Base-by-base conservation (phyloP, 1,140 invertebrate genomes). In the Temnothorax nylanderi region DNA sequence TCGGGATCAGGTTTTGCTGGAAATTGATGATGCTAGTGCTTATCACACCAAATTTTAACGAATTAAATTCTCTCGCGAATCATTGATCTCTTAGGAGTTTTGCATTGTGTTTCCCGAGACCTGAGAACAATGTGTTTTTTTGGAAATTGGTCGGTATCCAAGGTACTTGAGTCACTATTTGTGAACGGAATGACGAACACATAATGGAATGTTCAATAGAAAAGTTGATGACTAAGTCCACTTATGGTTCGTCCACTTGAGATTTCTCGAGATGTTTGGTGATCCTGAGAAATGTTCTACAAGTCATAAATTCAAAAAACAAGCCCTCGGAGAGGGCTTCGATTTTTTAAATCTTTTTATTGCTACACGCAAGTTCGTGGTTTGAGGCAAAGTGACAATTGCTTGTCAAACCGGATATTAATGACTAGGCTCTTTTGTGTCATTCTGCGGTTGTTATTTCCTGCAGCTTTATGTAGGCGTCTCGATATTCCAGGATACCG, bases 171-270 rank as follows among this genome's bases (percentile, higher is more conserved):
- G 21, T 37, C 26, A 18, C 60, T 51, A 51, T 41, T 37, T 26
- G n/a, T 6, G 32, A 21, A 26, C n/a, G 26, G 72, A 75, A 58
- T 75, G 72, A 76, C 54, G 37, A 44, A 76, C 32, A 21, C 10
- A 11, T 60, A 8, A 60, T 60, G 74, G 74, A 60, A 76, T 60
- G 74, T 76, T 60, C n/a, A 44, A 76, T 26, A 21, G n/a, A 26
- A 41, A 60, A 26, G 21, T 60, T 60, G 54, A 76, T 60, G 74
- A 60, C 21, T 60, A 44, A 60, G 51, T 41, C 37, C 69, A 32
- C 1, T 47, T 18, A 18, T 0, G 34, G 13, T 76, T 60, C 8
- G 37, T 54, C 18, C 51, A 54, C 51, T 76, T 60, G 37, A 32
- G 41, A 76, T 44, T 37, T 58, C 37, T 26, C 41, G n/a, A 41